A percentile compares a stretch with the other conserved stretches of the same genome.
These are phyloP conservation scores for Branchellion lobata DNA, from an alignment of 2,888 invertebrate genomes.

Conservation along the genomic window DNA sequence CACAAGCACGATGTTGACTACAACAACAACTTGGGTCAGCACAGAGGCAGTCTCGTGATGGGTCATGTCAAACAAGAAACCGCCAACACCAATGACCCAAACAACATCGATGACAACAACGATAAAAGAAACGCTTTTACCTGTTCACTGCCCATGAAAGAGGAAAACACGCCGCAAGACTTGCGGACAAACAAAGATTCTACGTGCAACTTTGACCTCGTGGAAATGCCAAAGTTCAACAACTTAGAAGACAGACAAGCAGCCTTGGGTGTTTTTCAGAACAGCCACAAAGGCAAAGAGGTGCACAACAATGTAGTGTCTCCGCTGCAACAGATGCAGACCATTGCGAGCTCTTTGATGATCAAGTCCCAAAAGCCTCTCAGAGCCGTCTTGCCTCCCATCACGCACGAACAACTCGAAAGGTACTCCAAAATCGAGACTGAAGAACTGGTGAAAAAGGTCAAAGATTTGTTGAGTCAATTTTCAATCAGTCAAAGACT, in stretches of 20 bases:
- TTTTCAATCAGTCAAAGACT: conserved; percentile 83
- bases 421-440: conserved; percentile 95
- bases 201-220: conserved; percentile 45
- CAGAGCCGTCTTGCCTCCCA: conserved; percentile 93
- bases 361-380: conserved; percentile 74
- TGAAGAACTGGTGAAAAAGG: conserved; percentile 91
- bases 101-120: background rate
- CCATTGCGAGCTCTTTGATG: conserved; percentile 92
- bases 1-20: background rate
- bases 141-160: background rate
- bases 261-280: background rate
- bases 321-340: conserved; percentile 94
- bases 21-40: background rate
- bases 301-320: conserved; percentile 68
- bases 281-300: background rate
- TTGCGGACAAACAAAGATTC: conserved; percentile 45
- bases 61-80: conserved; percentile 27
- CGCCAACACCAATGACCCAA: background rate
- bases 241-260: background rate
- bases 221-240: conserved; percentile 5
- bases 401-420: conserved; percentile 98
- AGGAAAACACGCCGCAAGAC: conserved; percentile 49
- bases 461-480: conserved; percentile 64
- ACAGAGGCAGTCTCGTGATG: background rate
- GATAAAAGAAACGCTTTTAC: background rate